These are phyloP conservation scores for Coturnix japonica DNA, from an alignment of 2,113 vertebrate genomes.

Conservation along the genomic window DNA sequence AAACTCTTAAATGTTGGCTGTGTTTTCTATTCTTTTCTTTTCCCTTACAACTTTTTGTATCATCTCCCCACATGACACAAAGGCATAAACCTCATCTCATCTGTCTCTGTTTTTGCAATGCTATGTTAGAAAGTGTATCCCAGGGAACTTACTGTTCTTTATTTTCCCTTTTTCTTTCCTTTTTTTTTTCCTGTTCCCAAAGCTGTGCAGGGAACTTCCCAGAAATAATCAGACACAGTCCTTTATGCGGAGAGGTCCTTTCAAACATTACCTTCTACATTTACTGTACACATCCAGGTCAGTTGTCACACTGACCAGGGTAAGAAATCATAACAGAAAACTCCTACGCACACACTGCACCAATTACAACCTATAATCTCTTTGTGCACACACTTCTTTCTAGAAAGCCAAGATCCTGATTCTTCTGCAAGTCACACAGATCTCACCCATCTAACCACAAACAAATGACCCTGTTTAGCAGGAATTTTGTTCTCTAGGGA, in stretches of 20 bases:
- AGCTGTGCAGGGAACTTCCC: conserved; percentile 48
- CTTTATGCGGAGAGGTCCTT: conserved; percentile 11
- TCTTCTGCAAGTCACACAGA: conserved; percentile 50
- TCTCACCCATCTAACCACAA: conserved; percentile 59
- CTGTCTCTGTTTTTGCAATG: neutral
- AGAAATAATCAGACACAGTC: neutral
- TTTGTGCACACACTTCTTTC: conserved; percentile 55
- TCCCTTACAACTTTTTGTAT: conserved; percentile 5
- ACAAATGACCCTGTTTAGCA: conserved; percentile 67
- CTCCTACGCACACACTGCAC: conserved; percentile 51
- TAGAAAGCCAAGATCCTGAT: conserved; percentile 70
- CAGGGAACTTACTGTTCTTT: neutral
- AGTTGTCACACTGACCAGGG: conserved; percentile 4
- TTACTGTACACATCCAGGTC: conserved; percentile 47
- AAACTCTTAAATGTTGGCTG: neutral
- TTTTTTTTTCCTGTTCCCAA: neutral
- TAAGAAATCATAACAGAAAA: conserved; percentile 50
- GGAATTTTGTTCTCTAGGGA: conserved; percentile 62
- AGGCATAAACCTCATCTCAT: neutral
- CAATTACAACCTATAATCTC: conserved; percentile 48
- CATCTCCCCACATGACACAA: neutral
- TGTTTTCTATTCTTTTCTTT: neutral
- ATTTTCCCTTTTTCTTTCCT: neutral
- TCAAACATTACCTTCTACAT: conserved; percentile 35
- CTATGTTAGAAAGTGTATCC: neutral